phyloP scores from a whole-genome alignment of 2,888 invertebrate species.

The Andrena minutula region DNA sequence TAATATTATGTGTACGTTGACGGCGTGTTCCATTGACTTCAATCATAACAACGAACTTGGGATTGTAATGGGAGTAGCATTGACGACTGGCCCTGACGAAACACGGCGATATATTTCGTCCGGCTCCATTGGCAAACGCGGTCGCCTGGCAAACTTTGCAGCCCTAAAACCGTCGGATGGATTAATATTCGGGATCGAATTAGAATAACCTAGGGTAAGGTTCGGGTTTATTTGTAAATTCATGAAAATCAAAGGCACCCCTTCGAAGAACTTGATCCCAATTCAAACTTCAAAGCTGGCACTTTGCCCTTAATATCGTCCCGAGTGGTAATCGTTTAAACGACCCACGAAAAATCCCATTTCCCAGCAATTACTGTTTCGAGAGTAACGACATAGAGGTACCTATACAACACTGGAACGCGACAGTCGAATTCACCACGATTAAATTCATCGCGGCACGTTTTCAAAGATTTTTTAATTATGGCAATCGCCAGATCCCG shows the following conservation, averaged over 20 bases:
- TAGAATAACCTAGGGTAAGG: neutral
- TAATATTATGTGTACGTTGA: slow-evolving; percentile 65
- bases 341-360: neutral
- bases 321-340: neutral
- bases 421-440: neutral
- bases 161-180: neutral
- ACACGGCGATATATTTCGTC: slow-evolving; percentile 18
- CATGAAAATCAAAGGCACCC: neutral
- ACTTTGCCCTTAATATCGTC: neutral
- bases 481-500: neutral
- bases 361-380: neutral
- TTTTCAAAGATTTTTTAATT: slow-evolving; percentile 12
- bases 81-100: slow-evolving; percentile 39
- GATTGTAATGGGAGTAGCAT: slow-evolving; percentile 43
- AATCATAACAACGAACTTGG: slow-evolving; percentile 59
- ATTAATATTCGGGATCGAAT: neutral
- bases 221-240: neutral
- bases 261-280: neutral
- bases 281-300: neutral
- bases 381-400: neutral
- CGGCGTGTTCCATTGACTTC: slow-evolving; percentile 54
- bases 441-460: neutral
- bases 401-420: neutral
- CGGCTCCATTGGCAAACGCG: slow-evolving; percentile 1
- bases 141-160: too few species aligned